Conservation (phyloP, 2,113 vertebrate species). For the Python bivittatus region DNA sequence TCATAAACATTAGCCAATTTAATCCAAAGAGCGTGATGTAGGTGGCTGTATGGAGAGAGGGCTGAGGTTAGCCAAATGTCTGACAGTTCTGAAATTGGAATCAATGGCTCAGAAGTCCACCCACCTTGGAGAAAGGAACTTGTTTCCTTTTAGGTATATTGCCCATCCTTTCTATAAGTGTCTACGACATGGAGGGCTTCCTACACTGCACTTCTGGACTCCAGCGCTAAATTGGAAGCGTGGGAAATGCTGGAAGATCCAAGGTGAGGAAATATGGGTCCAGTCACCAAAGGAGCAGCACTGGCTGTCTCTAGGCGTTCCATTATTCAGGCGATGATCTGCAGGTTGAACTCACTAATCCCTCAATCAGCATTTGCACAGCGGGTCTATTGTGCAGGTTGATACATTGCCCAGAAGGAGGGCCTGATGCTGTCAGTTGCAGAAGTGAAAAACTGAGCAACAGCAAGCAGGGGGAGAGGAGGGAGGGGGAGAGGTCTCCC, state of each 20-base stretch:
- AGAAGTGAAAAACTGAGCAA: neutral
- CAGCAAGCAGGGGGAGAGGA: neutral
- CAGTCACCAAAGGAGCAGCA: neutral
- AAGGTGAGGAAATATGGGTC: neutral
- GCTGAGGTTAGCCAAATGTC: neutral
- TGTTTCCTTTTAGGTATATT: neutral
- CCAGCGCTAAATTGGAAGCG: neutral
- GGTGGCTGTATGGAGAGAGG: slow-evolving; percentile 22
- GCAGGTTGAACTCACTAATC: neutral
- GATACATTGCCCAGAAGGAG: neutral
- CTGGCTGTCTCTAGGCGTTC: neutral
- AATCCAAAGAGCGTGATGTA: slow-evolving; percentile 34
- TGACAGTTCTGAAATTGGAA: slow-evolving; percentile 23
- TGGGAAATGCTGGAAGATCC: neutral
- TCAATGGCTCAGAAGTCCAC: neutral
- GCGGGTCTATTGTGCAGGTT: neutral
- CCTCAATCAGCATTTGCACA: neutral
- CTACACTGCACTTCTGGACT: neutral
- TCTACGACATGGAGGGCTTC: neutral
- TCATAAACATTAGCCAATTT: slow-evolving; percentile 27
- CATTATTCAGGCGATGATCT: neutral
- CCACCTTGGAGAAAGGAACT: neutral
- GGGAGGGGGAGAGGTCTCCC: neutral
- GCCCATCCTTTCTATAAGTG: neutral
- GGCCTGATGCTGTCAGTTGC: neutral